Percentiles rank a stretch among this genome's conserved stretches.
Conservation (phyloP, 2,113 vertebrate species). For the Melanerpes formicivorus region DNA sequence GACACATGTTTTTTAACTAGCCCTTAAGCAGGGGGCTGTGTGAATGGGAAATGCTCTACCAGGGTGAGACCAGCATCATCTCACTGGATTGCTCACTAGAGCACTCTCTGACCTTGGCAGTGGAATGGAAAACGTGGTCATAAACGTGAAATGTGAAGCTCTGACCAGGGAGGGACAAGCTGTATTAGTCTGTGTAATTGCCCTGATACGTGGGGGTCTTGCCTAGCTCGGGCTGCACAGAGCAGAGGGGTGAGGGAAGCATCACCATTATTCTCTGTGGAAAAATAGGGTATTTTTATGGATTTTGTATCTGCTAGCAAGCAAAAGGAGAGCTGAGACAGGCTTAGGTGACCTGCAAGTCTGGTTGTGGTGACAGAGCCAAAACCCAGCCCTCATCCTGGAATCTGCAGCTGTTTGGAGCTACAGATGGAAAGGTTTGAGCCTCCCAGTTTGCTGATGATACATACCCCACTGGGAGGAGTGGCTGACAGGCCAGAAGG, state of each 20-base stretch:
- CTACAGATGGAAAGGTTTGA: not conserved
- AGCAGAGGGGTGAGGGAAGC: not conserved
- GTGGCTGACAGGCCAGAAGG: too few relatives aligned
- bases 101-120: not conserved
- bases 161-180: not conserved
- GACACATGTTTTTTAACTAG: not conserved
- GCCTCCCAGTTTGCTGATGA: not conserved
- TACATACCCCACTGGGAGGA: too few relatives aligned
- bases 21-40: not conserved
- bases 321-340: not conserved
- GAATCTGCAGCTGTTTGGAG: not conserved
- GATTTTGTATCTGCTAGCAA: not conserved
- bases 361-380: not conserved
- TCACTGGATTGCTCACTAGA: not conserved
- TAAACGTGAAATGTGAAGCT: not conserved
- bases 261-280: fast-evolving
- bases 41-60: not conserved
- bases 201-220: not conserved
- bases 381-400: not conserved
- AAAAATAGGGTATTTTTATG: not conserved
- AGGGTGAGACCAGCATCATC: not conserved
- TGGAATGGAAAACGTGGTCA: not conserved
- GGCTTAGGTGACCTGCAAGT: not conserved
- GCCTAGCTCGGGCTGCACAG: not conserved
- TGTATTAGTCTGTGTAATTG: not conserved